Percentiles rank a stretch among this genome's conserved stretches.
phyloP scores from a whole-genome alignment of 2,888 invertebrate species.

The Pyrrhia umbra region DNA sequence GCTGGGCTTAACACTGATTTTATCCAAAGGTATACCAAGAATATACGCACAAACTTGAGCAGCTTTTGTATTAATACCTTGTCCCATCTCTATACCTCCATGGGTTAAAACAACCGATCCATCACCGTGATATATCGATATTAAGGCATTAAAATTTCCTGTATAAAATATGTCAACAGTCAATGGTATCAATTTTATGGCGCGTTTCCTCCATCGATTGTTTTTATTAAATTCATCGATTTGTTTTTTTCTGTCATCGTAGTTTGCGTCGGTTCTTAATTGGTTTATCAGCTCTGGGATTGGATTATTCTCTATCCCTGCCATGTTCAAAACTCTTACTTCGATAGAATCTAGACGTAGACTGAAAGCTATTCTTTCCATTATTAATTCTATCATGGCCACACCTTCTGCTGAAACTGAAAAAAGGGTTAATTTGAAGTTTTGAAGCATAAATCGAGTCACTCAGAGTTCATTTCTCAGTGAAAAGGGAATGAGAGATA shows the following conservation, averaged over 20 bases:
- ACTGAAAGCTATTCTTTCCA: constrained; percentile 91
- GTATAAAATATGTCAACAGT: constrained; percentile 90
- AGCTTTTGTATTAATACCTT: constrained; percentile 95
- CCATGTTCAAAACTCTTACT: constrained; percentile 90
- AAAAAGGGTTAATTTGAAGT: too few species aligned
- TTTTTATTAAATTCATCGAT: constrained; percentile 89
- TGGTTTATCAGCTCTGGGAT: constrained; percentile 88
- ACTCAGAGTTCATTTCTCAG: too few species aligned
- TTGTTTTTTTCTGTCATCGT: constrained; percentile 80
- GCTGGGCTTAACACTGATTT: constrained; percentile 91
- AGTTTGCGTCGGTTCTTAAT: constrained; percentile 87
- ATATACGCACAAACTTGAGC: constrained; percentile 94
- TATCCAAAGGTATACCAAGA: constrained; percentile 92
- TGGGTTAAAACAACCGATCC: constrained; percentile 92
- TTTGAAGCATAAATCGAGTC: too few species aligned
- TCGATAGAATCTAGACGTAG: constrained; percentile 90
- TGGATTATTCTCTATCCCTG: constrained; percentile 77
- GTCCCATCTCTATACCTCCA: constrained; percentile 93
- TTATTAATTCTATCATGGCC: constrained; percentile 91
- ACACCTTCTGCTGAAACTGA: constrained; percentile 91
- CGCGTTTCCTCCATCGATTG: constrained; percentile 95
- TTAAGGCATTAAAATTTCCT: constrained; percentile 89
- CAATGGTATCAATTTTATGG: constrained; percentile 92
- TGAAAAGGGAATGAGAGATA: too few species aligned
- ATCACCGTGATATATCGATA: constrained; percentile 92